Evolutionary conservation across 2,113 vertebrate species (phyloP).

Genomic region (Bungarus multicinctus): DNA sequence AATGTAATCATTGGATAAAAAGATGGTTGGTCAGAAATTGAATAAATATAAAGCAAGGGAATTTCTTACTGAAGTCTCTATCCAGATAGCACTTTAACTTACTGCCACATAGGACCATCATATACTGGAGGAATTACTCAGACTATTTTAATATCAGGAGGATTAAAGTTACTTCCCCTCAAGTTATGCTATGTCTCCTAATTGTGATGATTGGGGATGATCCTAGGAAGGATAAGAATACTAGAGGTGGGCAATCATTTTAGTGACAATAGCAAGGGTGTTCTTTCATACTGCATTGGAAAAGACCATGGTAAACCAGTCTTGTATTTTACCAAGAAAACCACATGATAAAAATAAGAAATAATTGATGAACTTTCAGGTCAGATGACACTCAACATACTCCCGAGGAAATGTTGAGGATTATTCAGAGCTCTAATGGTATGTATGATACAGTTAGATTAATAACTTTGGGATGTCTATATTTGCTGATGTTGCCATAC

Average conservation of each 20-base stretch:
- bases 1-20: constrained; percentile 32
- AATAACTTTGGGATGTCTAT: neutral
- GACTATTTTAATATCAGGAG: neutral
- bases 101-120: neutral
- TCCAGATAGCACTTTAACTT: neutral
- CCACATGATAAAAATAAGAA: neutral
- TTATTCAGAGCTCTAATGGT: neutral
- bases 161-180: neutral
- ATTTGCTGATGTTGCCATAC: neutral
- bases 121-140: neutral
- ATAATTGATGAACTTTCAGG: neutral
- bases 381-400: neutral
- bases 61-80: neutral
- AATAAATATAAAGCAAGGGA: neutral
- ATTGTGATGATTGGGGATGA: neutral
- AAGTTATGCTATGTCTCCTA: neutral
- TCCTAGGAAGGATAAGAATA: neutral
- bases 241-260: neutral
- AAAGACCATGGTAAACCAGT: neutral
- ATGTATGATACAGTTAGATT: neutral
- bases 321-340: neutral
- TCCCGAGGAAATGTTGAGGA: neutral
- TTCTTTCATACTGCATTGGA: neutral
- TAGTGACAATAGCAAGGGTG: neutral
- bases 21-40: constrained; percentile 12